phyloP scores from a whole-genome alignment of 1,140 invertebrate species.

The Cheumatopsyche charites region DNA sequence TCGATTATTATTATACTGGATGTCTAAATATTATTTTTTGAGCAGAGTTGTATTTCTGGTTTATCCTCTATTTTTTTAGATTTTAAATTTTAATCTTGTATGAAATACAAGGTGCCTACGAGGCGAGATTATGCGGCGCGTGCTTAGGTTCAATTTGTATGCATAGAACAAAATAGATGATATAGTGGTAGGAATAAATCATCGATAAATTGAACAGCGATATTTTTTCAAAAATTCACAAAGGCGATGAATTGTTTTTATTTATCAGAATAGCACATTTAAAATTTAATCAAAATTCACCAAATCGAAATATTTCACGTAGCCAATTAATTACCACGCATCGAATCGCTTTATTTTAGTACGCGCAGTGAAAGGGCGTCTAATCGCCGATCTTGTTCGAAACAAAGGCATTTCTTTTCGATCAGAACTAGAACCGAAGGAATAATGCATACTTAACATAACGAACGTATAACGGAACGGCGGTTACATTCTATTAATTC shows the following conservation, averaged over 20 bases:
- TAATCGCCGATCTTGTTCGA: background rate
- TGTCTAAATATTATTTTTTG: too few species aligned
- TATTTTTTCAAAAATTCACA: background rate
- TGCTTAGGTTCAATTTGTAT: conserved; percentile 12
- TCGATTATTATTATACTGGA: too few species aligned
- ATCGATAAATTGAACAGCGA: background rate
- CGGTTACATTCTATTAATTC: conserved; percentile 17
- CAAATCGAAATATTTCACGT: too few species aligned
- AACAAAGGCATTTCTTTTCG: background rate
- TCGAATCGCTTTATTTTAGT: background rate
- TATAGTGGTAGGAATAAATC: background rate
- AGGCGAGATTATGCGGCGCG: conserved; percentile 16
- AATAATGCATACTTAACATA: background rate
- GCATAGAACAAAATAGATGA: background rate
- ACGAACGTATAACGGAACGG: conserved; percentile 1
- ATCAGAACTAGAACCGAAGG: too few species aligned
- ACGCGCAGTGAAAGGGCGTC: background rate
- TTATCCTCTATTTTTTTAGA: too few species aligned
- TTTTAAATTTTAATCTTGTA: background rate
- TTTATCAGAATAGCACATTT: too few species aligned
- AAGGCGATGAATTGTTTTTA: background rate
- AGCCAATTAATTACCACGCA: background rate
- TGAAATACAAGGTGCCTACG: background rate
- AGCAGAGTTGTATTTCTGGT: too few species aligned
- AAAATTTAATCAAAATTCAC: too few species aligned